Evolutionary conservation across 2,113 vertebrate genomes (phyloP).

Genomic region (Egretta garzetta): DNA sequence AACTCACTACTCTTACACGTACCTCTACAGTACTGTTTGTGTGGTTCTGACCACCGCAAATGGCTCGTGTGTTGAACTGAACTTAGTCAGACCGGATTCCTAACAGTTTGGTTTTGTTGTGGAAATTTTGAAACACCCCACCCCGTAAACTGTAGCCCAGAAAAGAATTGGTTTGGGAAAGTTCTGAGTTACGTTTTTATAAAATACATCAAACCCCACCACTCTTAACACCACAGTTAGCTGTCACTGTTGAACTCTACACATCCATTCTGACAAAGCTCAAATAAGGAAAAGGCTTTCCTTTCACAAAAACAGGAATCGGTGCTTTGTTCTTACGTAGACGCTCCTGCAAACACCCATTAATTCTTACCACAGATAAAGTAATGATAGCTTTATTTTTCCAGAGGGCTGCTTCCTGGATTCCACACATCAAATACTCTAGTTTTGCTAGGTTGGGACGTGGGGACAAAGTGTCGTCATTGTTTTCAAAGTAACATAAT

Average conservation of each 20-base stretch:
- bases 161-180: not conserved
- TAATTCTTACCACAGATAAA: not conserved
- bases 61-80: not conserved
- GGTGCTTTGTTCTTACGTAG: not conserved
- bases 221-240: not conserved
- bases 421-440: not conserved
- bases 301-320: not conserved
- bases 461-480: accelerated
- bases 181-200: not conserved
- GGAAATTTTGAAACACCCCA: not conserved
- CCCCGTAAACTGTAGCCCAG: not conserved
- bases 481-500: not conserved
- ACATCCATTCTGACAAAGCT: not conserved
- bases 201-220: not conserved
- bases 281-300: not conserved
- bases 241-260: not conserved
- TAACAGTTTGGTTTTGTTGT: not conserved
- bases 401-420: not conserved
- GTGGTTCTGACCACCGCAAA: not conserved
- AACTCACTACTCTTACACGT: not conserved
- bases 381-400: not conserved
- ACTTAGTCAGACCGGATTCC: not conserved
- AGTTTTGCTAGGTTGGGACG: not conserved
- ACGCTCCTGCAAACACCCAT: not conserved
- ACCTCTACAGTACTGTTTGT: not conserved